These are phyloP conservation scores for Australoheros facetus DNA, from an alignment of 2,797 vertebrate species.

Conservation along the genomic window DNA sequence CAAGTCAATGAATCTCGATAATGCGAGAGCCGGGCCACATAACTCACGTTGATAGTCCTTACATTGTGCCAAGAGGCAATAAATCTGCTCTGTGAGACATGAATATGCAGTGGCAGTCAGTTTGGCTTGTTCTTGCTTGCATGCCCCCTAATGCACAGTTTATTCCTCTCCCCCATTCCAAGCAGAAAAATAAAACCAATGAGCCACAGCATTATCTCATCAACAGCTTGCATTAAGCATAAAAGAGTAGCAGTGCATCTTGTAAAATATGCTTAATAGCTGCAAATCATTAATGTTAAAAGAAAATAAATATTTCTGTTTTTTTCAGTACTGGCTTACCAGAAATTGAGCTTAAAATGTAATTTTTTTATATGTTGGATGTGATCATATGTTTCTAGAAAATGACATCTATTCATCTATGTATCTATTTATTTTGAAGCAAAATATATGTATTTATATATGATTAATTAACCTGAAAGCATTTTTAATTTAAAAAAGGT, in stretches of 20 bases:
- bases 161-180: slow-evolving; percentile 65
- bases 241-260: slow-evolving; percentile 52
- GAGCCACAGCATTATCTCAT: slow-evolving; percentile 73
- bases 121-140: slow-evolving; percentile 70
- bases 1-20: slow-evolving; percentile 90
- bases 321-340: not conserved
- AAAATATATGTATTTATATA: not conserved
- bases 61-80: slow-evolving; percentile 85
- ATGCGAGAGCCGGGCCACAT: slow-evolving; percentile 86
- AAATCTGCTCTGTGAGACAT: slow-evolving; percentile 85
- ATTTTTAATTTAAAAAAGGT: not conserved
- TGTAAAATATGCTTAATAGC: slow-evolving; percentile 11
- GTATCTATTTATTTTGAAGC: not conserved
- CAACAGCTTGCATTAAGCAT: slow-evolving; percentile 68
- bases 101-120: slow-evolving; percentile 84
- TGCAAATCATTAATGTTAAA: not conserved
- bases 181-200: slow-evolving; percentile 79
- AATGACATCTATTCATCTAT: not conserved
- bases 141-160: slow-evolving; percentile 72
- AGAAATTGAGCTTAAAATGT: not conserved
- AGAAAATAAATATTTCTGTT: not conserved
- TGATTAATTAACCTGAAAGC: not conserved
- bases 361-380: not conserved
- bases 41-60: slow-evolving; percentile 89
- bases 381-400: not conserved